These are phyloP conservation scores for Stegastes partitus DNA, from an alignment of 2,113 vertebrate genomes.

Conservation along the genomic window DNA sequence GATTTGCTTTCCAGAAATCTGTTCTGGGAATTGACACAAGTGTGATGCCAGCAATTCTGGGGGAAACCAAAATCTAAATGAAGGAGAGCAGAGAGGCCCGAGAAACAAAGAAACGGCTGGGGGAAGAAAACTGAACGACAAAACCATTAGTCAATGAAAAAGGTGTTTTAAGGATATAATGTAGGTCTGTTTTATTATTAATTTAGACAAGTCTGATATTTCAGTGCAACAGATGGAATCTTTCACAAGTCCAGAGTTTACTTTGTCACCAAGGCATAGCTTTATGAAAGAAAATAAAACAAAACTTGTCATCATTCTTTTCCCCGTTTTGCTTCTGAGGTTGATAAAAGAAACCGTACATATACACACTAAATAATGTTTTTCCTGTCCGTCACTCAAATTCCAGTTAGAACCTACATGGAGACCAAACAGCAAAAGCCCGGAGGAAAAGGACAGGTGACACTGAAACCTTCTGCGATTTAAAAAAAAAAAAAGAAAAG, in stretches of 20 bases:
- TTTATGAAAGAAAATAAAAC: conserved; percentile 65
- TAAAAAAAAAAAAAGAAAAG: conserved; percentile 62
- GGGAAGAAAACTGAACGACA: conserved; percentile 49
- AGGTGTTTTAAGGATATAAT: conserved; percentile 73
- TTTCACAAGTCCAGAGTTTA: conserved; percentile 74
- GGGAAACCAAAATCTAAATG: conserved; percentile 24
- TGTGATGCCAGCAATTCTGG: conserved; percentile 30
- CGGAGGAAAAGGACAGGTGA: conserved; percentile 63
- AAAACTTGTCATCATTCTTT: conserved; percentile 46
- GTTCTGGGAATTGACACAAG: conserved; percentile 37
- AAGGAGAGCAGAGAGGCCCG: background rate
- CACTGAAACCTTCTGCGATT: conserved; percentile 58
- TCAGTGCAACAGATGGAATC: conserved; percentile 76
- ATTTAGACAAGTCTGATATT: conserved; percentile 74
- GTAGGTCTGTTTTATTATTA: conserved; percentile 79
- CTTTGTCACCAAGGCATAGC: conserved; percentile 68
- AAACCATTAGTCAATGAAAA: conserved; percentile 61
- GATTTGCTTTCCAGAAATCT: conserved; percentile 62
- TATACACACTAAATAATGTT: conserved; percentile 61
- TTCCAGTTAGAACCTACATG: conserved; percentile 79
- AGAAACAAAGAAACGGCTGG: conserved; percentile 38
- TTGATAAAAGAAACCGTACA: conserved; percentile 73
- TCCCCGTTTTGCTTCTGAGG: conserved; percentile 43
- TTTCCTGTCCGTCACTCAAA: conserved; percentile 68
- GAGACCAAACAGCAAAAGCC: conserved; percentile 75